phyloP scores from a whole-genome alignment of 2,113 vertebrate genomes.

The Sialia sialis region DNA sequence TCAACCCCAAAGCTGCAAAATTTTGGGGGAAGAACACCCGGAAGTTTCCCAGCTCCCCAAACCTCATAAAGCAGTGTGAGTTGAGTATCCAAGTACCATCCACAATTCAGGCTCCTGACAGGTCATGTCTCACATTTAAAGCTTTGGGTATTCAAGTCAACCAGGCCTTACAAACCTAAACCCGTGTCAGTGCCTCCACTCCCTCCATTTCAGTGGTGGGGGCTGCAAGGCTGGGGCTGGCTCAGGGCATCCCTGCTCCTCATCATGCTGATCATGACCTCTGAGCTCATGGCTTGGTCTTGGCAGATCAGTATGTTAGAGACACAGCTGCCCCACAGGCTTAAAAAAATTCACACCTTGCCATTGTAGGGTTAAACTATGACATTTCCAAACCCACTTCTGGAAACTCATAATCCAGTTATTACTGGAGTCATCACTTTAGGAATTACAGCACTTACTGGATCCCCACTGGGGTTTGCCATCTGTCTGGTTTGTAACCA shows the following conservation, averaged over 20 bases:
- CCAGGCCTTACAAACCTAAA: not conserved
- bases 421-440: constrained; percentile 34
- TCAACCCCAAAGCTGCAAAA: not conserved
- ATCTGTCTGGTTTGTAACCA: constrained; percentile 54
- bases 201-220: not conserved
- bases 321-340: not conserved
- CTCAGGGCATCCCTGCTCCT: not conserved
- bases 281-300: not conserved
- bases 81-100: not conserved
- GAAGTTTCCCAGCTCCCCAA: not conserved
- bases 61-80: not conserved
- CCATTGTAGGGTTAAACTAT: not conserved
- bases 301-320: not conserved
- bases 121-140: not conserved
- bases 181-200: not conserved
- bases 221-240: not conserved
- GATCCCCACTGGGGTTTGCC: constrained; percentile 11
- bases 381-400: not conserved
- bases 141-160: not conserved
- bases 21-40: not conserved
- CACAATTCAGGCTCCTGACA: not conserved
- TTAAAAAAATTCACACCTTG: not conserved
- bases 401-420: constrained; percentile 38
- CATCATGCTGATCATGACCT: fast-evolving
- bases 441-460: constrained; percentile 7